A percentile compares a stretch with the other conserved stretches of the same genome.
Conservation (phyloP, 1,140 invertebrate species). For the Heterodera schachtii region DNA sequence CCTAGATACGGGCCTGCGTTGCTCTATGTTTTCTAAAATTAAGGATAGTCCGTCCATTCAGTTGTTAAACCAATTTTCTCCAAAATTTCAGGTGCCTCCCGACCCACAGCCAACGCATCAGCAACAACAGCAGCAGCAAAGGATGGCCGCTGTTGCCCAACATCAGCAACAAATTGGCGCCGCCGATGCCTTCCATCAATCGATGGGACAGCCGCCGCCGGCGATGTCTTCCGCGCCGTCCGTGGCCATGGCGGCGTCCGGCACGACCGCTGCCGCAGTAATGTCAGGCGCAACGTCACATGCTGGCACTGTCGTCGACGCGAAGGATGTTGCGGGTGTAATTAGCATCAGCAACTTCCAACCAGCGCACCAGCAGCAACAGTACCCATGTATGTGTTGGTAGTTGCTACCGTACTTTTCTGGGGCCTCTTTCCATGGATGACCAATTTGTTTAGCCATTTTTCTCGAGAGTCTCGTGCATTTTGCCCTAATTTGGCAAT, state of each 20-base stretch:
- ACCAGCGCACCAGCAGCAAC: constrained; percentile 9
- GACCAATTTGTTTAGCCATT: too few relatives aligned
- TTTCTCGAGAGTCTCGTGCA: too few relatives aligned
- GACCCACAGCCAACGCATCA: constrained; percentile 65
- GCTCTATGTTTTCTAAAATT: too few relatives aligned
- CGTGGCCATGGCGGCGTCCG: constrained; percentile 1
- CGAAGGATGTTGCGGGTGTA: too few relatives aligned
- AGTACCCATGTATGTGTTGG: constrained; percentile 9
- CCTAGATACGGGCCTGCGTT: too few relatives aligned
- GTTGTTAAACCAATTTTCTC: neutral
- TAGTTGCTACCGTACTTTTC: neutral
- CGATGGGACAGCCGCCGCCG: constrained; percentile 17
- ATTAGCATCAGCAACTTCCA: neutral
- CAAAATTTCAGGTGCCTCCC: constrained; percentile 52
- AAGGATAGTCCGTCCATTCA: too few relatives aligned
- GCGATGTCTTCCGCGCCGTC: neutral
- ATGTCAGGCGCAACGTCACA: neutral
- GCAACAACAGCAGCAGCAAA: constrained; percentile 6
- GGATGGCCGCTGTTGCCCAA: neutral
- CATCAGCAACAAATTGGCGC: neutral
- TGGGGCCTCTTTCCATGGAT: too few relatives aligned
- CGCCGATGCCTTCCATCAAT: neutral
- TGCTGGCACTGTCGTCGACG: neutral
- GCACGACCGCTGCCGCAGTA: neutral
- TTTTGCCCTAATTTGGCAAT: too few relatives aligned